Conservation (phyloP, 2,888 invertebrate species). For the Osmoderma eremita region DNA sequence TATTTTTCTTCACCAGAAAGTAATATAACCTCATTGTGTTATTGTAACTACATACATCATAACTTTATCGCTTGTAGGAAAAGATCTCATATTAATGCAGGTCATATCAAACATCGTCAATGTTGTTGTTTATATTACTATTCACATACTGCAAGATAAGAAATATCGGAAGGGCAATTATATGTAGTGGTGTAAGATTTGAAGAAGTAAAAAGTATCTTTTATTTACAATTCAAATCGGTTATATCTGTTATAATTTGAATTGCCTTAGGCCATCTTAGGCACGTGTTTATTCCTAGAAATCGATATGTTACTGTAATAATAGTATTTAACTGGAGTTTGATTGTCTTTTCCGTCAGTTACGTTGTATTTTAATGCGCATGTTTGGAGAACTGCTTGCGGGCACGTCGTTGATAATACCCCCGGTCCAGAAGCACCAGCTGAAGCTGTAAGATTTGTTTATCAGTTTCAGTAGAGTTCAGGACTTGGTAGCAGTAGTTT, state of each 20-base stretch:
- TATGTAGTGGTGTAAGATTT: not conserved
- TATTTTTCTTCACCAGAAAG: not conserved
- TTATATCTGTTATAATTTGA: constrained; percentile 20
- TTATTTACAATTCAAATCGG: constrained; percentile 10
- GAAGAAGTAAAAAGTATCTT: not conserved
- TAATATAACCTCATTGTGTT: constrained; percentile 16
- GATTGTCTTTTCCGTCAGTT: constrained; percentile 24
- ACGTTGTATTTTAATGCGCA: constrained; percentile 19
- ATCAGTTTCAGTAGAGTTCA: constrained; percentile 44
- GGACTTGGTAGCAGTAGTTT: constrained; percentile 38
- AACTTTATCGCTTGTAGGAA: not conserved
- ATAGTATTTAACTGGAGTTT: constrained; percentile 17
- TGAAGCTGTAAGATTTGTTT: constrained; percentile 44
- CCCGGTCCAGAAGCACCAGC: constrained; percentile 40
- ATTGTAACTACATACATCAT: not conserved
- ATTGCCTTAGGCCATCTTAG: constrained; percentile 24
- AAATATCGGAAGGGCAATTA: not conserved
- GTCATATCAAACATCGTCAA: not conserved
- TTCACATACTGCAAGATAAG: not conserved
- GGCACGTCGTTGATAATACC: constrained; percentile 38
- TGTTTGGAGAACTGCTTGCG: constrained; percentile 30
- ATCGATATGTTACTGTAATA: constrained; percentile 11
- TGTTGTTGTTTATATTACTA: not conserved
- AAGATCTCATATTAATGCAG: not conserved
- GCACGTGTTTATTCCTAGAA: constrained; percentile 33